Conservation (phyloP, 2,113 vertebrate species). For the Rutilus rutilus region DNA sequence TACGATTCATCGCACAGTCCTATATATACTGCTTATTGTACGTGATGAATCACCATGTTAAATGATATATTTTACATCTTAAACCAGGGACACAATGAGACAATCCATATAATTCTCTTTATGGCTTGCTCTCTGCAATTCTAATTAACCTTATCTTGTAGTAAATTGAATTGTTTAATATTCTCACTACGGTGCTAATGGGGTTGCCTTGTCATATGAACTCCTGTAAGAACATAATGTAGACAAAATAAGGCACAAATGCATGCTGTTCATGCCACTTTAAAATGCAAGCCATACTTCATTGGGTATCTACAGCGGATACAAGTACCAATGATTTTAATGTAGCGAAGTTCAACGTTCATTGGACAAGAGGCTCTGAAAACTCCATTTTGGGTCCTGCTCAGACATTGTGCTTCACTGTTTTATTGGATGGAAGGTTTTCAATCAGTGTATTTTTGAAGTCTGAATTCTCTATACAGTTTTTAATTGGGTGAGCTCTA, state of each 20-base stretch:
- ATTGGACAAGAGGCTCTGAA: background rate
- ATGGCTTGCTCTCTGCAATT: background rate
- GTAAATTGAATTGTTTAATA: background rate
- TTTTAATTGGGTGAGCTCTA: too few relatives aligned
- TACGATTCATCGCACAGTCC: too few relatives aligned
- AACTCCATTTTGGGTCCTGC: background rate
- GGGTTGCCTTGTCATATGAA: background rate
- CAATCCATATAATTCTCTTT: background rate
- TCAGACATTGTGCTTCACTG: background rate
- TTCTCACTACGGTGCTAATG: background rate
- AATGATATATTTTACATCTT: background rate
- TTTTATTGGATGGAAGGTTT: background rate
- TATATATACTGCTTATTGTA: background rate
- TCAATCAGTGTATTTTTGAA: too few relatives aligned
- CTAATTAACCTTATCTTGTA: conserved; percentile 14
- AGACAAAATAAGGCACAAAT: background rate
- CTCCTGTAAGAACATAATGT: background rate
- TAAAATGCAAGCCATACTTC: background rate
- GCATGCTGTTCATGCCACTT: background rate
- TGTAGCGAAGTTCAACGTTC: background rate
- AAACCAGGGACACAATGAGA: background rate
- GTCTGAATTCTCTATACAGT: too few relatives aligned
- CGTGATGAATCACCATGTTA: background rate
- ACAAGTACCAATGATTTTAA: background rate
- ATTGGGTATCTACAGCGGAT: background rate